Conservation (phyloP, 2,888 invertebrate species). For the Mermis nigrescens region DNA sequence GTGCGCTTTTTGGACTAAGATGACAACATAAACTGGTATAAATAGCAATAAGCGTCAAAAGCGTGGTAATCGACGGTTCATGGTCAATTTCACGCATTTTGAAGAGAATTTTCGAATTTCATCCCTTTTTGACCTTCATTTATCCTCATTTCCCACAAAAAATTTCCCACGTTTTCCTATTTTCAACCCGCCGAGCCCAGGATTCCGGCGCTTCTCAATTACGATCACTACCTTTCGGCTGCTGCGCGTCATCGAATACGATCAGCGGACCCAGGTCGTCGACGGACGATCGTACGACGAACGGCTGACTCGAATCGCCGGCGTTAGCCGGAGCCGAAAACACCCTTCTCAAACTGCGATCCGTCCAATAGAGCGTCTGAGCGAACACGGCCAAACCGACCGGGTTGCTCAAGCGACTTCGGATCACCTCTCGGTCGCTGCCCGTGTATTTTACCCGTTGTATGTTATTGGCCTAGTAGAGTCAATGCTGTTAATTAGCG, state of each 20-base stretch:
- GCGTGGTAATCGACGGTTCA: too few species aligned
- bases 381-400: slow-evolving; percentile 75
- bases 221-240: slow-evolving; percentile 42
- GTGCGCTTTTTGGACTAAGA: too few species aligned
- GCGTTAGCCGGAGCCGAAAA: slow-evolving; percentile 36
- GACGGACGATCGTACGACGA: slow-evolving; percentile 57
- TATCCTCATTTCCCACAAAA: too few species aligned
- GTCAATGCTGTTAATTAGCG: too few species aligned
- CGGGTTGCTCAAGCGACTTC: slow-evolving; percentile 70
- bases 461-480: slow-evolving; percentile 2
- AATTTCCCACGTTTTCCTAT: neutral
- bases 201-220: too few species aligned
- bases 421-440: slow-evolving; percentile 47
- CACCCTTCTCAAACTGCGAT: slow-evolving; percentile 59
- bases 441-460: slow-evolving; percentile 33
- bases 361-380: slow-evolving; percentile 76
- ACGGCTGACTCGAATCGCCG: slow-evolving; percentile 54
- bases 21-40: too few species aligned
- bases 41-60: too few species aligned
- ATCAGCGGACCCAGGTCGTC: slow-evolving; percentile 69
- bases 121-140: too few species aligned
- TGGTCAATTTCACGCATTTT: too few species aligned
- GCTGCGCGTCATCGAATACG: slow-evolving; percentile 68
- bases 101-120: too few species aligned
- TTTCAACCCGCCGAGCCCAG: neutral